Evolutionary conservation across 2,113 vertebrate species (phyloP), one percentile per base, ranked within the genome.

Genomic region (Nibea albiflora): DNA sequence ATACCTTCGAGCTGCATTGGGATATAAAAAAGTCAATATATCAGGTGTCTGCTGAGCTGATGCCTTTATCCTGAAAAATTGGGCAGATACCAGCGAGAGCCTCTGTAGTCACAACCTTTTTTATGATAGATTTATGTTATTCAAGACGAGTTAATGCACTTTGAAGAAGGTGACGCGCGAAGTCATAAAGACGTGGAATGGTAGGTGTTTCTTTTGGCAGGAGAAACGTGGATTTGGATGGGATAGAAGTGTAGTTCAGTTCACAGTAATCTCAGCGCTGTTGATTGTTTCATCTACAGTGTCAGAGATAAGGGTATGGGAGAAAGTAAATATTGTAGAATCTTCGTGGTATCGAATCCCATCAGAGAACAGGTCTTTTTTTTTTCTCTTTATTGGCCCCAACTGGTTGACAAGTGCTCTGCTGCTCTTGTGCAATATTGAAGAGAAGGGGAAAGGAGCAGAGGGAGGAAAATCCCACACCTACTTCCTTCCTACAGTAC

Each of bases 311-410:
- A 78, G 53, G 20, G 52, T 54, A 67, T 49, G 63, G 28, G 49
- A 53, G 52, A 75, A 72, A 66, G 69, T 86, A 72, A 88, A 89
- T 90, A 83, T 88, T 81, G 65, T 26, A 74, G 24, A 61, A 22
- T 50, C 62, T 73, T 62, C 9, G 8, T 46, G 20, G 47, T 50
- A 79, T 73, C 70, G 63, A 65, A 84, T 76, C 80, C 68, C 75
- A 73, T 84, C 77, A 69, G 74, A 62, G 73, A 71, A 44, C 20
- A 11, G 26, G 20, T 54, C 73, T 62, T 46, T 70, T 71, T 71
- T 26, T 39, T 70, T 19, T 47, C 17, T 31, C 74, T 83, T 81
- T 73, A 76, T 75, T 64, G 65, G 57, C 60, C 44, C 22, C 61
- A 24, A 83, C 65, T n/a, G 65, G 76, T 67, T 67, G 84, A 78